A percentile compares a stretch with the other conserved stretches of the same genome.
Conservation (phyloP, 2,113 vertebrate genomes). For the Semnornis frantzii region DNA sequence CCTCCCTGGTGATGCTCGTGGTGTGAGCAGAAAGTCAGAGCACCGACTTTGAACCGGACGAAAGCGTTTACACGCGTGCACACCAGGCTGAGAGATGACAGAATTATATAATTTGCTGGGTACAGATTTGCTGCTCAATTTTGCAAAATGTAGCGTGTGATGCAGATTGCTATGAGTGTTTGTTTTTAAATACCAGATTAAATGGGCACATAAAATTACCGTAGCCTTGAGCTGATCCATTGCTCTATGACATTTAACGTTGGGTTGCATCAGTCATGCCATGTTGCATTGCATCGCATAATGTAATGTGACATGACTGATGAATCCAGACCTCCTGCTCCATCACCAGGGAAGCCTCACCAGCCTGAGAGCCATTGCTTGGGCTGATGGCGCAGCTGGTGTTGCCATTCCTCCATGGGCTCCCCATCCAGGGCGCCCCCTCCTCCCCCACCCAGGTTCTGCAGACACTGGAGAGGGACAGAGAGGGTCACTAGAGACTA, state of each 20-base stretch:
- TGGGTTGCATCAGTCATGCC: slow-evolving; percentile 68
- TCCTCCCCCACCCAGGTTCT: not conserved
- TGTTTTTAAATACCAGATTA: slow-evolving; percentile 74
- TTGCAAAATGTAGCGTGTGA: slow-evolving; percentile 67
- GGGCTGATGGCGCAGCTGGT: slow-evolving; percentile 28
- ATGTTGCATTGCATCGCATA: slow-evolving; percentile 30
- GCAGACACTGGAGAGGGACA: not conserved
- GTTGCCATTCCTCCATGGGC: not conserved
- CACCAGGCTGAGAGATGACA: slow-evolving; percentile 10
- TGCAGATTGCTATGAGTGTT: slow-evolving; percentile 66
- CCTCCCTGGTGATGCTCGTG: accelerated
- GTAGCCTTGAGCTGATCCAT: slow-evolving; percentile 71
- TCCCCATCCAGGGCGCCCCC: not conserved
- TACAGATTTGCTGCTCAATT: slow-evolving; percentile 68
- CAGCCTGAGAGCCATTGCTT: not conserved
- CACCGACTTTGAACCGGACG: not conserved
- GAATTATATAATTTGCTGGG: slow-evolving; percentile 50
- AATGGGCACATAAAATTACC: slow-evolving; percentile 69
- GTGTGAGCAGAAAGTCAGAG: not conserved
- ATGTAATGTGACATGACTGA: slow-evolving; percentile 70
- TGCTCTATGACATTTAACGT: slow-evolving; percentile 73
- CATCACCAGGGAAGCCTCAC: slow-evolving; percentile 37
- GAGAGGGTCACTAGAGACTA: not conserved
- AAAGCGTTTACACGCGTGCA: not conserved
- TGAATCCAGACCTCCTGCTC: slow-evolving; percentile 52